Percentiles rank a stretch among this genome's conserved stretches.
phyloP scores from a whole-genome alignment of 2,797 vertebrate genomes.

The Characodon lateralis region DNA sequence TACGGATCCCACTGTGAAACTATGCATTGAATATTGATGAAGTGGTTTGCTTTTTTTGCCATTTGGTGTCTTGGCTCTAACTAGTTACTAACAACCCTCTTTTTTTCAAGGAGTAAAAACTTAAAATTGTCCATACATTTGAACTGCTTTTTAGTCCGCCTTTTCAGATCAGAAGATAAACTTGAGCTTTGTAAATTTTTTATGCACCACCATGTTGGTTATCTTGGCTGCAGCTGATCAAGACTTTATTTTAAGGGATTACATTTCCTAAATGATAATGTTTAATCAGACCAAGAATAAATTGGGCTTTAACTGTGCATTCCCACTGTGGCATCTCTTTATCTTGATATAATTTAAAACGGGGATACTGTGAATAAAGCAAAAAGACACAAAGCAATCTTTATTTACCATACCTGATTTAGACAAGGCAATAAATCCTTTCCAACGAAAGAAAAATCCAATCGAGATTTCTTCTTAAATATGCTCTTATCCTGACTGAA shows the following conservation, averaged over 20 bases:
- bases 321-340: constrained; percentile 74
- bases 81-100: constrained; percentile 25
- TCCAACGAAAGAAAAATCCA: constrained; percentile 84
- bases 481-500: constrained; percentile 71
- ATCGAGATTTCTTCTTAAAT: constrained; percentile 78
- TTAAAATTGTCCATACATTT: neutral
- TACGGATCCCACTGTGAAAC: constrained; percentile 58
- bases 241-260: neutral
- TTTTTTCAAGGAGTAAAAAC: neutral
- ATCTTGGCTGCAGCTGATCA: neutral
- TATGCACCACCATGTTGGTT: neutral
- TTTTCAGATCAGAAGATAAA: constrained; percentile 5
- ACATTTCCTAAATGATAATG: neutral
- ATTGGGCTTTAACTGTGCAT: constrained; percentile 74
- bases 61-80: constrained; percentile 53
- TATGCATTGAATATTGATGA: constrained; percentile 49
- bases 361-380: constrained; percentile 75
- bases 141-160: constrained; percentile 29
- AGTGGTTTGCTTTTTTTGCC: constrained; percentile 43
- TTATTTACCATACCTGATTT: constrained; percentile 93
- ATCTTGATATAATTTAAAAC: constrained; percentile 72
- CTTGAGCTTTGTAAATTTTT: neutral
- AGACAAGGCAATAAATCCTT: constrained; percentile 86
- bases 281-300: constrained; percentile 76
- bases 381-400: constrained; percentile 75